A percentile compares a stretch with the other conserved stretches of the same genome.
Evolutionary conservation across 2,113 vertebrate genomes (phyloP).

Genomic region (Oreochromis niloticus): DNA sequence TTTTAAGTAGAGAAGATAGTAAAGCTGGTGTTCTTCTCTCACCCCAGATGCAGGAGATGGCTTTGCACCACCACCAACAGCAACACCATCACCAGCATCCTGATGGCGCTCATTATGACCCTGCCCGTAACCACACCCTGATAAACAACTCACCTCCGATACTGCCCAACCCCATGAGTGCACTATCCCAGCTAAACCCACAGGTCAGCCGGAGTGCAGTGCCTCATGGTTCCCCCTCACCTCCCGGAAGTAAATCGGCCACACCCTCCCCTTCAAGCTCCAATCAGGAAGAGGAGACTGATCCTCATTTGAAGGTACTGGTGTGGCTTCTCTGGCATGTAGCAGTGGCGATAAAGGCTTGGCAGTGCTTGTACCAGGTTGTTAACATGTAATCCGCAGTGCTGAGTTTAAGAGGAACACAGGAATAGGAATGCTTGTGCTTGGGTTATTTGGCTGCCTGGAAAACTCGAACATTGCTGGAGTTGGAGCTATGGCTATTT

Average conservation of each 20-base stretch:
- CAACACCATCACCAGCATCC: constrained; percentile 67
- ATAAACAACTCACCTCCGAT: constrained; percentile 84
- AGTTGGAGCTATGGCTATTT: neutral
- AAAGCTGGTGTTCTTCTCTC: constrained; percentile 79
- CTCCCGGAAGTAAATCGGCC: constrained; percentile 95
- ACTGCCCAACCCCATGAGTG: constrained; percentile 86
- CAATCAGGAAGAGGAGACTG: constrained; percentile 96
- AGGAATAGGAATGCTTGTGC: neutral
- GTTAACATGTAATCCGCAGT: neutral
- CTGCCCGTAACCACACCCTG: constrained; percentile 83
- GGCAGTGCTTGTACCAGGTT: neutral
- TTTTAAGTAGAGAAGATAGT: constrained; percentile 53
- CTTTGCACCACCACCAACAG: constrained; percentile 78
- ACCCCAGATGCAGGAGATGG: constrained; percentile 96
- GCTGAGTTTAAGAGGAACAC: neutral
- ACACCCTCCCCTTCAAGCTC: constrained; percentile 98
- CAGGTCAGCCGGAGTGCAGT: constrained; percentile 86
- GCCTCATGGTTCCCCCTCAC: constrained; percentile 92
- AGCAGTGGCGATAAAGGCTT: neutral
- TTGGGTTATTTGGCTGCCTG: neutral
- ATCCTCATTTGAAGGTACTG: constrained; percentile 91
- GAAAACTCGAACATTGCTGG: neutral
- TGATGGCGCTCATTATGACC: constrained; percentile 84
- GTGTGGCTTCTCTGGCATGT: constrained; percentile 36
- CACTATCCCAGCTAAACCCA: constrained; percentile 93